Evolutionary conservation across 2,797 vertebrate species (phyloP).

Genomic region (Pipistrellus nathusii): DNA sequence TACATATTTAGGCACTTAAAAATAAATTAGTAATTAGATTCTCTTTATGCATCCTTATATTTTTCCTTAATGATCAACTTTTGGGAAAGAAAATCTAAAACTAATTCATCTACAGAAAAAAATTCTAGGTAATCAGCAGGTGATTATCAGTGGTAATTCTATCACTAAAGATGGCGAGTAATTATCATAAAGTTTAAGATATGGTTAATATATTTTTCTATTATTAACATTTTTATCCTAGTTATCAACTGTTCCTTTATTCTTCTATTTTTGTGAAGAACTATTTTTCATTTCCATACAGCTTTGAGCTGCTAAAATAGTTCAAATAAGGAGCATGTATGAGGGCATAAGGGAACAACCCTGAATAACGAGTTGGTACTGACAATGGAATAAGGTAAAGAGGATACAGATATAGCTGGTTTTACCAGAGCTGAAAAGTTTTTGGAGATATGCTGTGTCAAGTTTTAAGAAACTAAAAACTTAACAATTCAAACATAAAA

Average conservation of each 20-base stretch:
- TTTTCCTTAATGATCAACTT: slow-evolving; percentile 59
- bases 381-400: neutral
- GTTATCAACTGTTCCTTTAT: neutral
- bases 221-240: slow-evolving; percentile 10
- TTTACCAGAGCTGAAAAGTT: neutral
- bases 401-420: neutral
- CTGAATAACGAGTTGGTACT: neutral
- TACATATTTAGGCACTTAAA: slow-evolving; percentile 37
- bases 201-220: neutral
- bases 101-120: slow-evolving; percentile 12
- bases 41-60: neutral
- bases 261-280: slow-evolving; percentile 16
- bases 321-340: neutral
- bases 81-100: neutral
- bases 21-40: slow-evolving; percentile 38
- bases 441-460: neutral
- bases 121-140: slow-evolving; percentile 15
- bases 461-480: slow-evolving; percentile 2
- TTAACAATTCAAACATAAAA: slow-evolving; percentile 52
- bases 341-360: neutral
- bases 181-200: slow-evolving; percentile 27
- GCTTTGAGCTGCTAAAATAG: neutral
- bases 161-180: neutral
- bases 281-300: slow-evolving; percentile 49
- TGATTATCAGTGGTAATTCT: slow-evolving; percentile 33